phyloP scores from a whole-genome alignment of 35 echinoderm and acorn worm genomes.

The Hemicentrotus pulcherrimus region DNA sequence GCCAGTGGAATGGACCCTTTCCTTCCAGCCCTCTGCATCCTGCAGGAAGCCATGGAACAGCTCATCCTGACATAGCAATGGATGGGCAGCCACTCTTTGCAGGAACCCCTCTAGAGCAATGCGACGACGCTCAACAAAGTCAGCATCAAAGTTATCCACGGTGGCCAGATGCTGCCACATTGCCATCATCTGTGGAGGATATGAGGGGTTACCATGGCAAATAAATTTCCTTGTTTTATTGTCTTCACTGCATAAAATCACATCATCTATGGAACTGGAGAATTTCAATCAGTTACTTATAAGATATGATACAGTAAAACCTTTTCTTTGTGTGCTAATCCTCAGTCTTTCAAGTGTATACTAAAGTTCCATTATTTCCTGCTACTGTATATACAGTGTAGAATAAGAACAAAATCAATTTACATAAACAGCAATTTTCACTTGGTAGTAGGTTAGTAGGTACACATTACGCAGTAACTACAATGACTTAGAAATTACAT shows the following conservation, averaged over 20 bases:
- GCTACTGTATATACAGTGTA: no score
- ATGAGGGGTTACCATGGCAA: not conserved
- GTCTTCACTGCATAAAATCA: not conserved
- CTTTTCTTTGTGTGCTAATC: no score
- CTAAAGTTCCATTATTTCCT: no score
- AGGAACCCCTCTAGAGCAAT: conserved; percentile 89
- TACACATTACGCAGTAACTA: no score
- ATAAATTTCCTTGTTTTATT: not conserved
- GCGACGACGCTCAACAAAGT: conserved; percentile 91
- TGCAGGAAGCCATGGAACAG: conserved; percentile 93
- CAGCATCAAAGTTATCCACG: conserved; percentile 98
- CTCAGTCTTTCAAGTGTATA: no score
- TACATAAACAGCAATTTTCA: no score
- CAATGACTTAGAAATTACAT: no score
- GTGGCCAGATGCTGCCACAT: conserved; percentile 98
- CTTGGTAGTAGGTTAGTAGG: no score
- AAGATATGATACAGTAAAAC: no score
- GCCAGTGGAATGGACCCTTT: conserved; percentile 76
- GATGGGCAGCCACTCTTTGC: conserved; percentile 81
- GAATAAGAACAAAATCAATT: no score
- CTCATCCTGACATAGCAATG: conserved; percentile 71
- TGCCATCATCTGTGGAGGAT: conserved; percentile 75
- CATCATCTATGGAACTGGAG: not conserved
- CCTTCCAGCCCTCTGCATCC: conserved; percentile 92
- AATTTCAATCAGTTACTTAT: no score